A percentile compares a stretch with the other conserved stretches of the same genome.
Evolutionary conservation across 2,113 vertebrate genomes (phyloP).

Genomic region (Myxocyprinus asiaticus): DNA sequence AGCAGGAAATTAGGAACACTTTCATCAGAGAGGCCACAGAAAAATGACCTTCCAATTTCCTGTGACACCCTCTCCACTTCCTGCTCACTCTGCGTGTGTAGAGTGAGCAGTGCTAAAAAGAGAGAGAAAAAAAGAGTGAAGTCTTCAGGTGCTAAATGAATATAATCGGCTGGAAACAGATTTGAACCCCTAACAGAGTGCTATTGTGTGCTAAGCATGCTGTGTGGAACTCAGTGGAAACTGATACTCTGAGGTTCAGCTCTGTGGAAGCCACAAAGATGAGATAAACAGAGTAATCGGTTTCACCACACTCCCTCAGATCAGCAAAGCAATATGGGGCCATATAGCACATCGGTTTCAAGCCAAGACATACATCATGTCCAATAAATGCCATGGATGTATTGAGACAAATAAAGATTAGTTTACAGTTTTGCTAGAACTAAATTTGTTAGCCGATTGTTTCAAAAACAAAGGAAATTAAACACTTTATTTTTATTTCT

Average conservation of each 20-base stretch:
- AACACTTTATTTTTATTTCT: background rate
- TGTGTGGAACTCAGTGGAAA: conserved; percentile 17
- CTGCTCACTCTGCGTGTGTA: background rate
- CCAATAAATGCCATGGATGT: conserved; percentile 11
- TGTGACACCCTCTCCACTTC: conserved; percentile 22
- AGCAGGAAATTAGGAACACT: conserved; percentile 24
- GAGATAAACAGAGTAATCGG: conserved; percentile 20
- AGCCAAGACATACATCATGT: conserved; percentile 18
- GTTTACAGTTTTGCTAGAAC: conserved; percentile 1
- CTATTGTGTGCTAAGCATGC: conserved; percentile 2
- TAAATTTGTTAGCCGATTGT: conserved; percentile 9
- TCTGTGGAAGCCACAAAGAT: conserved; percentile 8
- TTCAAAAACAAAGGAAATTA: conserved; percentile 8
- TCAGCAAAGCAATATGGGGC: conserved; percentile 11
- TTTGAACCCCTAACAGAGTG: conserved; percentile 3
- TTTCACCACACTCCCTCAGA: conserved; percentile 12
- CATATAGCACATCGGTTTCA: background rate
- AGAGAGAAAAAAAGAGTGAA: background rate
- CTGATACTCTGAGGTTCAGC: conserved; percentile 5
- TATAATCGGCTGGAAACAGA: conserved; percentile 27
- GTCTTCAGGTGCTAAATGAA: conserved; percentile 27
- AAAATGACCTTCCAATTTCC: conserved; percentile 36
- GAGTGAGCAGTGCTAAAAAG: background rate
- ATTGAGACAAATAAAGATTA: conserved; percentile 19
- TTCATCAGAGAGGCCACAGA: conserved; percentile 10